Evolutionary conservation across 2,113 vertebrate genomes (phyloP).

Genomic region (Alosa alosa): DNA sequence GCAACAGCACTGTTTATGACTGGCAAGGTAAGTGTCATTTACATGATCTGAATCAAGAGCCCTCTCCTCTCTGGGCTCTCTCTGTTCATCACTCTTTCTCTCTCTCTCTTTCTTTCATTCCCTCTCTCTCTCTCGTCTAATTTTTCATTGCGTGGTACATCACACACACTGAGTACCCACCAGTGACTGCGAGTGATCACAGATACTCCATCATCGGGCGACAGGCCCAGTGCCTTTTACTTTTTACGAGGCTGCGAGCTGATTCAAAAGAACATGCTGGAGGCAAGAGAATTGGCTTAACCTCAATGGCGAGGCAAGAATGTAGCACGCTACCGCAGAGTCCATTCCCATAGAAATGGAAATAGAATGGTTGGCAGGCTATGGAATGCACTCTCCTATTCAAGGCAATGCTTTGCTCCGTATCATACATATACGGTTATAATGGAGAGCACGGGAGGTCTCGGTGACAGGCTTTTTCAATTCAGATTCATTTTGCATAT

Average conservation of each 20-base stretch:
- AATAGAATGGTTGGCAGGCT: neutral
- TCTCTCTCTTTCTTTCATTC: neutral
- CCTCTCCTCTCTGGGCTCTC: neutral
- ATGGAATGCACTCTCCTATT: neutral
- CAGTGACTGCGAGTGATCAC: constrained; percentile 35
- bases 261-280: neutral
- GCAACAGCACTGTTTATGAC: constrained; percentile 47
- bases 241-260: constrained; percentile 3
- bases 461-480: neutral
- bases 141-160: constrained; percentile 37
- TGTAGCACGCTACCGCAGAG: neutral
- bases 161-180: constrained; percentile 31
- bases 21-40: constrained; percentile 40
- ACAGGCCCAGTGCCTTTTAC: constrained; percentile 9
- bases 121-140: constrained; percentile 21
- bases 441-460: neutral
- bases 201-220: constrained; percentile 20
- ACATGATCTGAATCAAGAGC: constrained; percentile 53
- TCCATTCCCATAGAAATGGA: neutral
- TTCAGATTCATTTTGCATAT: neutral
- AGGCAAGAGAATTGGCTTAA: constrained; percentile 7
- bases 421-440: neutral
- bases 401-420: neutral
- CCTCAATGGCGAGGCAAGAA: constrained; percentile 25
- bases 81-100: neutral